Evolutionary conservation across 2,113 vertebrate species (phyloP).

Genomic region (Anoura caudifer): DNA sequence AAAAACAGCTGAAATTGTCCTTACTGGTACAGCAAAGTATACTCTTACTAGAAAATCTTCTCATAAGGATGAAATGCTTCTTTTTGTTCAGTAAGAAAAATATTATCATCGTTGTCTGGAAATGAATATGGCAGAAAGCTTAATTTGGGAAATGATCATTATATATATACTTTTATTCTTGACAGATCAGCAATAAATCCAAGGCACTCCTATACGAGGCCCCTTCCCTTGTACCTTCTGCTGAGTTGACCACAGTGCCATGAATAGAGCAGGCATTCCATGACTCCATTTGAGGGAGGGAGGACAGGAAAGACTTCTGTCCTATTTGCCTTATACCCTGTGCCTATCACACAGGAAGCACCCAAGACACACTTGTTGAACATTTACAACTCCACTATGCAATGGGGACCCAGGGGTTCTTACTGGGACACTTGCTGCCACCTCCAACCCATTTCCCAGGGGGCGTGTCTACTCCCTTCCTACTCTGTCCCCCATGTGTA

Average conservation of each 20-base stretch:
- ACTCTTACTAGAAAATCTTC: not conserved
- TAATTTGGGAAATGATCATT: not conserved
- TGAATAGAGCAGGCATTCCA: not conserved
- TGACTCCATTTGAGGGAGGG: not conserved
- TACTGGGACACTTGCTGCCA: not conserved
- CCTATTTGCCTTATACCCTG: not conserved
- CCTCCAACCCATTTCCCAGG: not conserved
- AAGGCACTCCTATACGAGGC: not conserved
- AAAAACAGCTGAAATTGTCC: not conserved
- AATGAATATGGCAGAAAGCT: not conserved
- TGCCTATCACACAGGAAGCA: not conserved
- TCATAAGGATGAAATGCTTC: not conserved
- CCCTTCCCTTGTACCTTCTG: not conserved
- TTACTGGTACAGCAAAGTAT: not conserved
- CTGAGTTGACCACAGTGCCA: not conserved
- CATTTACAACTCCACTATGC: not conserved
- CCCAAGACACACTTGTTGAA: not conserved
- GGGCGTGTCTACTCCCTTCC: not conserved
- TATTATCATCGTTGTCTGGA: not conserved
- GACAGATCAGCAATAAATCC: not conserved
- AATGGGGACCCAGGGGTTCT: not conserved
- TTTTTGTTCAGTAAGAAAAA: conserved; percentile 9
- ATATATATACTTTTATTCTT: not conserved
- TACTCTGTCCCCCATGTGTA: not conserved
- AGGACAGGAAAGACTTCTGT: not conserved